A percentile compares a stretch with the other conserved stretches of the same genome.
Evolutionary conservation across 2,888 invertebrate genomes (phyloP).

Genomic region (Hemithea aestivaria): DNA sequence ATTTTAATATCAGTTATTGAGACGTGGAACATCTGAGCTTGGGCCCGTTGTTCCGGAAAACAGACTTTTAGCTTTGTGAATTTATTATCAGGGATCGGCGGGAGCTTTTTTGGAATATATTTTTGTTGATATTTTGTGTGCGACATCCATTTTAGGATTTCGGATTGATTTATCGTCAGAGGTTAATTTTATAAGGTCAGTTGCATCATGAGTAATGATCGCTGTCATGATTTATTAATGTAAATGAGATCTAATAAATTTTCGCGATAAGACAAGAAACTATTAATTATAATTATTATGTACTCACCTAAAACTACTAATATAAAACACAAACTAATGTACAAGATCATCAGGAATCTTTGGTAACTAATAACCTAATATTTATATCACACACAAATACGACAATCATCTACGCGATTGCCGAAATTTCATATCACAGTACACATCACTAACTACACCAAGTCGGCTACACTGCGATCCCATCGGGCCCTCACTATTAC

Average conservation of each 20-base stretch:
- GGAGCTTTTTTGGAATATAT: neutral
- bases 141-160: too few species aligned
- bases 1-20: constrained; percentile 17
- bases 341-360: constrained; percentile 79
- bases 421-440: constrained; percentile 75
- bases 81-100: neutral
- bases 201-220: constrained; percentile 31
- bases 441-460: constrained; percentile 75
- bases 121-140: too few species aligned
- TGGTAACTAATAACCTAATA: constrained; percentile 76
- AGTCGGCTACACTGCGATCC: constrained; percentile 71
- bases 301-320: constrained; percentile 78
- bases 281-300: constrained; percentile 26
- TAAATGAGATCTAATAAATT: constrained; percentile 50
- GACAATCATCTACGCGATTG: constrained; percentile 75
- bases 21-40: constrained; percentile 4
- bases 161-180: neutral
- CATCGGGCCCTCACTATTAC: constrained; percentile 74
- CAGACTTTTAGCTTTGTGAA: neutral
- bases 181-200: constrained; percentile 10
- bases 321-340: constrained; percentile 79
- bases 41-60: neutral
- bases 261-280: constrained; percentile 42
- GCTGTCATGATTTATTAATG: constrained; percentile 44
- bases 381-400: constrained; percentile 66